Evolutionary conservation across 2,888 invertebrate genomes (phyloP), one percentile per base, ranked within the genome.

Genomic region (Girardia tigrina): DNA sequence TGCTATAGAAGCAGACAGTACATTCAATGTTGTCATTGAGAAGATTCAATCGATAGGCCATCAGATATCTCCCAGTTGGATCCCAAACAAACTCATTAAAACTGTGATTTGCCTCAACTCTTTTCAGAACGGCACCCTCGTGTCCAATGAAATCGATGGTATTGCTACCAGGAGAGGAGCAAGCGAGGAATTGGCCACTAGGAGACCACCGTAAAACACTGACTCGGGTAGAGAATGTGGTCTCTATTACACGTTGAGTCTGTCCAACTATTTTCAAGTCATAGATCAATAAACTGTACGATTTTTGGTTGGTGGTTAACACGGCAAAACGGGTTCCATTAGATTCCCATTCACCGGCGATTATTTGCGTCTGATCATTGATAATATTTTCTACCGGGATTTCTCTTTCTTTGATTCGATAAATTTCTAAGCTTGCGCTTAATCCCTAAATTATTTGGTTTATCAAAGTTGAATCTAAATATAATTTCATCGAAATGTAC

Each of bases 71-170:
- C 0, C 98, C 98, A 1, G 97, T 98, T 0, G 98, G 97, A 85
- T 99, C 98, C 98, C 98, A 99, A 84, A 95, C 95, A 0, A 97
- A 92, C 83, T 95, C 93, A 0, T 94, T 92, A n/a, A n/a, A n/a
- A 85, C 86, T 86, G 85, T 91, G 94, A 85, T 97, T 95, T 84
- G 56, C 23, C 23, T 94, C 94, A 0, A 90, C 90, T 14, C 90
- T 89, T 81, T 91, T 90, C 90, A 94, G 94, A n/a, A 92, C 88
- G 4, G 92, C 90, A 84, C 94, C 94, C 82, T 97, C 95, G 80
- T 91, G 90, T 0, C 94, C 91, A 71, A 95, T 89, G 83, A 95
- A 97, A 85, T 95, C 94, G 79, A 97, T 86, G 6, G 91, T 90
- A 71, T 95, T 94, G 83, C 91, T 71, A 42, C 20, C 26, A 4